Evolutionary conservation across 2,797 vertebrate species (phyloP), one percentile per base, ranked within the genome.

Genomic region (Macropodus opercularis): DNA sequence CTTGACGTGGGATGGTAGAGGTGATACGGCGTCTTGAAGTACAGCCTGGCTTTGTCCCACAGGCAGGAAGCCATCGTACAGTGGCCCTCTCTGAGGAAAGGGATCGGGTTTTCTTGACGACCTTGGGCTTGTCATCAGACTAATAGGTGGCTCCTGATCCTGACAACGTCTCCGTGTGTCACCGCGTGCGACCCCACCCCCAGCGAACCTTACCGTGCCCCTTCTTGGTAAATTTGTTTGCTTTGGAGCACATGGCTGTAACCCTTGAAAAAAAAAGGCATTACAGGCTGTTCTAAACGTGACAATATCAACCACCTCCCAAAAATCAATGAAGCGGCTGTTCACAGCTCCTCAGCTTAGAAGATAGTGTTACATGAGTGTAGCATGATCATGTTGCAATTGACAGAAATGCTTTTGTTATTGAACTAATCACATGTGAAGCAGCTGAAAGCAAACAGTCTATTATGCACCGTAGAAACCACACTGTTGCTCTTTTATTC

Each of bases 1-100:
- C 66, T 75, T 89, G 80, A 84, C 55, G 40, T 81, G 82, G 88
- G 75, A 83, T 71, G 67, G 75, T 55, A 60, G 80, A 70, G 67
- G 84, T 80, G 72, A 92, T 87, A 83, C 52, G 38, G 78, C 58
- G 70, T 86, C 84, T 85, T 73, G 50, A 85, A 84, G 85, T 67
- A 81, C 36, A 69, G 42, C 80, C 61, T 48, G 41, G 63, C 57
- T 86, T 78, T 79, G 77, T 80, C 63, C 65, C 71, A 40, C 38
- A 73, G 83, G 80, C 40, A 76, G 88, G 84, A 85, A 88, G 75
- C 77, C 53, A 56, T 42, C 40, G 59, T 55, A 34, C 74, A 50
- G 52, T 3, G 61, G 63, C 63, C 62, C 70, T 80, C 80, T 72
- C 75, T 46, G 1, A 70, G 75, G 75, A 67, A 62, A 31, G 63